Conservation (phyloP, 1,140 invertebrate species). For the Ruditapes philippinarum region DNA sequence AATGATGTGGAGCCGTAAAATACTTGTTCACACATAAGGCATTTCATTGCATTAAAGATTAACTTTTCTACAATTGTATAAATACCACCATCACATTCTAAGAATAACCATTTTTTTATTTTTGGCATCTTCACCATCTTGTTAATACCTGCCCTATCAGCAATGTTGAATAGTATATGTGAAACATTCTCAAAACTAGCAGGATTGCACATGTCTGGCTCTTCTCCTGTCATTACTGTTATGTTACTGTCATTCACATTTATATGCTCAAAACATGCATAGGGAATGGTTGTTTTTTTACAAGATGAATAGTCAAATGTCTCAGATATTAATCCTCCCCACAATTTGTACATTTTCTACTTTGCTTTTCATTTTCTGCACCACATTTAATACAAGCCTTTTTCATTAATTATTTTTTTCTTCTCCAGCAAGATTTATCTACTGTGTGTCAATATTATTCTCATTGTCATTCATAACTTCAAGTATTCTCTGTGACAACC, state of each 20-base stretch:
- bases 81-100: constrained; percentile 64
- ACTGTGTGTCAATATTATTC: no score
- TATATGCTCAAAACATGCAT: neutral
- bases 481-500: no score
- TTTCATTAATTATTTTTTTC: neutral
- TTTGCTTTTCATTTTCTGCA: constrained; percentile 39
- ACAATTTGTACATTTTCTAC: constrained; percentile 58
- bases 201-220: constrained; percentile 48
- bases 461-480: no score
- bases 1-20: neutral
- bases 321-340: neutral
- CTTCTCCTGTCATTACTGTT: constrained; percentile 40
- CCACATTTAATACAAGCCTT: constrained; percentile 49
- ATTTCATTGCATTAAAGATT: constrained; percentile 47
- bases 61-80: constrained; percentile 37
- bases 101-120: constrained; percentile 56
- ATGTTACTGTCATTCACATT: neutral
- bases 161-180: constrained; percentile 16
- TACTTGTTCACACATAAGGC: constrained; percentile 34
- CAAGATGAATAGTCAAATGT: neutral
- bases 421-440: no score
- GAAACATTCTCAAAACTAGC: constrained; percentile 53
- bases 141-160: constrained; percentile 1
- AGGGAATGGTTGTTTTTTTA: constrained; percentile 25
- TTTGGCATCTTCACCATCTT: neutral